Conservation (phyloP, 2,797 vertebrate genomes). For the Lepidocolaptes lacrymiger region DNA sequence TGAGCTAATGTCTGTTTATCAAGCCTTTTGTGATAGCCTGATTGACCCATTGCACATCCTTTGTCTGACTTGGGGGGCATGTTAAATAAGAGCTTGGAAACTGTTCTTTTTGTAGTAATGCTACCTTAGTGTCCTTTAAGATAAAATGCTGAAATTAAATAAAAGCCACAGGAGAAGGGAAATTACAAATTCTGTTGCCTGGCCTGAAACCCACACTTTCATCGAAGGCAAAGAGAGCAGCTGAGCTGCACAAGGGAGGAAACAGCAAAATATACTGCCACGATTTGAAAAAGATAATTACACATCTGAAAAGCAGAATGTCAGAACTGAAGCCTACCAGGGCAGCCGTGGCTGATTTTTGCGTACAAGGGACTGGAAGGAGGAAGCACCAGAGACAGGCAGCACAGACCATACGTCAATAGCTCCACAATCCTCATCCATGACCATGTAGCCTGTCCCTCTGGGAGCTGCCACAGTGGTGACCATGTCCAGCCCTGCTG, state of each 20-base stretch:
- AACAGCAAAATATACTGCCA: background rate
- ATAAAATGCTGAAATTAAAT: background rate
- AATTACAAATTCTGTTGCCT: background rate
- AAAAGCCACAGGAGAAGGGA: background rate
- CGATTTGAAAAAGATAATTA: background rate
- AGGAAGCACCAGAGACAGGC: background rate
- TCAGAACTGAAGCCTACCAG: background rate
- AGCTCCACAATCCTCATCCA: background rate
- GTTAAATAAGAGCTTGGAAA: background rate
- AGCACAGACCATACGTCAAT: background rate
- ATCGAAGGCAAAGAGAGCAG: fast-evolving
- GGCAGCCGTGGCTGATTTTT: background rate
- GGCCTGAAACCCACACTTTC: background rate
- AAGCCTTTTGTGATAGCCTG: background rate
- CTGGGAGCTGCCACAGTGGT: background rate
- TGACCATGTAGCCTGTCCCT: background rate
- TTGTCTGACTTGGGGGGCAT: background rate
- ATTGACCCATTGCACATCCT: background rate
- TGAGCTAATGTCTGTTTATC: background rate
- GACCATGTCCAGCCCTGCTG: background rate
- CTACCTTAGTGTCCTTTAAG: background rate
- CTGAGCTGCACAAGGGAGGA: background rate
- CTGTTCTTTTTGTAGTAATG: background rate
- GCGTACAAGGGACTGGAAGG: background rate
- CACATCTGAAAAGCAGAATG: background rate